A percentile compares a stretch with the other conserved stretches of the same genome.
Conservation (phyloP, 2,797 vertebrate genomes). For the Anas georgica region DNA sequence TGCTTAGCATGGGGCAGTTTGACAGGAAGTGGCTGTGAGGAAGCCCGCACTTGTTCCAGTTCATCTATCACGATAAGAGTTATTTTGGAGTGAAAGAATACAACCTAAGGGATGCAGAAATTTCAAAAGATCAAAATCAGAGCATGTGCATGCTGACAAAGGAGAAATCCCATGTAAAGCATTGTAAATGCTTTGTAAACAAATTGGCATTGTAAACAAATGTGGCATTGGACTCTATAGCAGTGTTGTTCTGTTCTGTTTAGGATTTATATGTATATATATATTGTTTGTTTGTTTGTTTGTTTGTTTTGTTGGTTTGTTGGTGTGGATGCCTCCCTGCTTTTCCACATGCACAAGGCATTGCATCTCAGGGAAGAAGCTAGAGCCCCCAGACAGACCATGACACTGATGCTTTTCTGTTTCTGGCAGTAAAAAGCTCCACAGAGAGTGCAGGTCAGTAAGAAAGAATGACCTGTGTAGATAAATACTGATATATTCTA, state of each 20-base stretch:
- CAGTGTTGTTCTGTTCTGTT: background rate
- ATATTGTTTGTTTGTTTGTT: too few species aligned
- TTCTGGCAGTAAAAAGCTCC: background rate
- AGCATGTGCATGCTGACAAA: background rate
- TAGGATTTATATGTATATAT: background rate
- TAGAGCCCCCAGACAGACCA: background rate
- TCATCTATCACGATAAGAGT: conserved; percentile 57
- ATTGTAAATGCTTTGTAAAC: background rate
- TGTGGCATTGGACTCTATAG: background rate
- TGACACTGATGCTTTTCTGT: background rate
- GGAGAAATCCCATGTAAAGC: background rate
- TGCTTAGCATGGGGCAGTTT: conserved; percentile 51
- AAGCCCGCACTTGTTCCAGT: conserved; percentile 60
- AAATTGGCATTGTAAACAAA: background rate
- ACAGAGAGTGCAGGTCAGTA: background rate
- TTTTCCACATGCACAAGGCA: background rate
- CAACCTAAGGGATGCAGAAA: conserved; percentile 62
- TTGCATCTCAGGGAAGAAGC: background rate
- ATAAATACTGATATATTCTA: background rate
- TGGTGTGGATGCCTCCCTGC: background rate
- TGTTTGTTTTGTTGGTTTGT: background rate
- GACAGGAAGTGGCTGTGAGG: conserved; percentile 72
- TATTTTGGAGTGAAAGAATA: conserved; percentile 65
- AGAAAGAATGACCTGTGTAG: background rate
- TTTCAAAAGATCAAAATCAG: conserved; percentile 35